phyloP scores from a whole-genome alignment of 2,113 vertebrate genomes.

The Eurystomus gularis region DNA sequence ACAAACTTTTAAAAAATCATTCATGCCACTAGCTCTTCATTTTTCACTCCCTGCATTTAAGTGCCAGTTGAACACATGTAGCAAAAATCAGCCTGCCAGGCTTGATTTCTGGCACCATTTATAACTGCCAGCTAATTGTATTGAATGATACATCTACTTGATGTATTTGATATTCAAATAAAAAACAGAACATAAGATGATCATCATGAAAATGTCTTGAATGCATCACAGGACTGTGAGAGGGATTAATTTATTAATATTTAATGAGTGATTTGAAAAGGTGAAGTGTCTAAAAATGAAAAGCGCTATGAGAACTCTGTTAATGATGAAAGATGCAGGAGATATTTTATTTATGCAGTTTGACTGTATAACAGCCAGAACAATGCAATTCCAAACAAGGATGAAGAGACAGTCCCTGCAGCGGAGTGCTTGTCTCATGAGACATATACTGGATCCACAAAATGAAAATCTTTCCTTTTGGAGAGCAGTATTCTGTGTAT shows the following conservation, averaged over 20 bases:
- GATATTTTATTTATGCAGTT: constrained; percentile 51
- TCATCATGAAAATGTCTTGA: constrained; percentile 53
- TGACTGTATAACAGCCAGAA: constrained; percentile 1
- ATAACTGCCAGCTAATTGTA: constrained; percentile 40
- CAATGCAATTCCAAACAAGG: not conserved
- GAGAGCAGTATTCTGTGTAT: not conserved
- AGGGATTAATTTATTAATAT: constrained; percentile 63
- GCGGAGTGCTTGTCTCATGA: not conserved
- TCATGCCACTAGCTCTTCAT: not conserved
- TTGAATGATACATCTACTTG: constrained; percentile 22
- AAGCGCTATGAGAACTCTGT: not conserved
- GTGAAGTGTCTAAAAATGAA: constrained; percentile 62
- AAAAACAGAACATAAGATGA: constrained; percentile 23
- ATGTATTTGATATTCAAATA: constrained; percentile 56
- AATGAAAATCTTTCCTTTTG: not conserved
- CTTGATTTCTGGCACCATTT: constrained; percentile 37
- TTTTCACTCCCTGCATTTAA: not conserved
- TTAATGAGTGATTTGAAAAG: constrained; percentile 62
- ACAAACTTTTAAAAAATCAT: not conserved
- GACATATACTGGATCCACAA: not conserved
- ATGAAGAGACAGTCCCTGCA: not conserved
- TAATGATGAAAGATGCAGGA: constrained; percentile 38
- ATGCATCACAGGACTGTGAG: constrained; percentile 23
- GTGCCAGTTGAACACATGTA: constrained; percentile 3
- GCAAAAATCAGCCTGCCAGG: constrained; percentile 14